Percentiles rank a stretch among this genome's conserved stretches.
These are phyloP conservation scores for Bombylius major DNA, from an alignment of 2,888 invertebrate genomes.

Conservation along the genomic window DNA sequence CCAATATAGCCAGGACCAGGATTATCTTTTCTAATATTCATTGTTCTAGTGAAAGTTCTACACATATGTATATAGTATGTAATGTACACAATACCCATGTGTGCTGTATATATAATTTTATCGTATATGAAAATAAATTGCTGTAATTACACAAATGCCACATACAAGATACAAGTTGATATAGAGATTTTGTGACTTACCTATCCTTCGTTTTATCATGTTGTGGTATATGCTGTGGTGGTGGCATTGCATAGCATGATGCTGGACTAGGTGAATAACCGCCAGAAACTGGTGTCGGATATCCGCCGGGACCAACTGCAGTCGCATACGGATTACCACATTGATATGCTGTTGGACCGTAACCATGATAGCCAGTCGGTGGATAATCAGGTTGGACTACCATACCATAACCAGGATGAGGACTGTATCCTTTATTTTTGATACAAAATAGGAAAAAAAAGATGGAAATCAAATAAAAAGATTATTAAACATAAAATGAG, in stretches of 20 bases:
- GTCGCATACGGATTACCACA: constrained; percentile 39
- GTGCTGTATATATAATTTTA: too few relatives aligned
- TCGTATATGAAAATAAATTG: too few relatives aligned
- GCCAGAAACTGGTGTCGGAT: constrained; percentile 57
- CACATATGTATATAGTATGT: too few relatives aligned
- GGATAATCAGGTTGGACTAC: constrained; percentile 71
- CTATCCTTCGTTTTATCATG: constrained; percentile 55
- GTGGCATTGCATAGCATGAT: constrained; percentile 79
- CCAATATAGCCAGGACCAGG: too few relatives aligned
- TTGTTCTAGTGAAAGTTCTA: too few relatives aligned
- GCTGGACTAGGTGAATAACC: constrained; percentile 53
- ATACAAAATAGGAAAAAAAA: constrained; percentile 1
- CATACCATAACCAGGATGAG: constrained; percentile 74
- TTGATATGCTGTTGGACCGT: constrained; percentile 51
- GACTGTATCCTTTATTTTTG: constrained; percentile 57
- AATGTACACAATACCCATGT: too few relatives aligned
- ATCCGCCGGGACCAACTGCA: constrained; percentile 40
- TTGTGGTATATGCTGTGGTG: constrained; percentile 61
- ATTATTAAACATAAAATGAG: background rate
- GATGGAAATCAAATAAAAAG: background rate
- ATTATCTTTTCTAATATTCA: too few relatives aligned
- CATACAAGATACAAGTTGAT: background rate
- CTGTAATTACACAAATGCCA: background rate
- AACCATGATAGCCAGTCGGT: constrained; percentile 56
- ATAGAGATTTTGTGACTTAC: constrained; percentile 22